These are phyloP conservation scores for Fregata magnificens DNA, from an alignment of 2,113 vertebrate genomes.

Conservation along the genomic window DNA sequence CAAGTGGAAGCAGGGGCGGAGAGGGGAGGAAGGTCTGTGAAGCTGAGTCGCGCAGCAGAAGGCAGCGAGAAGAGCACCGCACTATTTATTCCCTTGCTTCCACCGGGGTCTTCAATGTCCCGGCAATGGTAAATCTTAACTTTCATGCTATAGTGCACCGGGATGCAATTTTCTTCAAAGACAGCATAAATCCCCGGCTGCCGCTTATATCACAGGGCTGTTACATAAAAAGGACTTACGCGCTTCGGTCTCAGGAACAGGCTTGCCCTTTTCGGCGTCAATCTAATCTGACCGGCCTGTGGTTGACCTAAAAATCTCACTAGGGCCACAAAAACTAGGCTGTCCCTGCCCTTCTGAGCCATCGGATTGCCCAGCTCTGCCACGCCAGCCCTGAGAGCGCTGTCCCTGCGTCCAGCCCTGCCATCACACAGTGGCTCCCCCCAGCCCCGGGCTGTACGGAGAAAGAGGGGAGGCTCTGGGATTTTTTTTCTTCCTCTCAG, in stretches of 20 bases:
- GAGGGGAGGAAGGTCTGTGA: constrained; percentile 64
- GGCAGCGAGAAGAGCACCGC: constrained; percentile 38
- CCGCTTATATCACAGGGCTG: constrained; percentile 61
- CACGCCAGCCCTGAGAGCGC: not conserved
- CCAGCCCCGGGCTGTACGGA: fast-evolving
- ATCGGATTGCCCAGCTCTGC: not conserved
- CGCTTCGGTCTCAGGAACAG: not conserved
- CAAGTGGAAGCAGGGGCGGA: constrained; percentile 14
- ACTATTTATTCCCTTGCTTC: constrained; percentile 74
- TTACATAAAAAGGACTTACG: constrained; percentile 71
- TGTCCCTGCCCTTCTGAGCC: constrained; percentile 18
- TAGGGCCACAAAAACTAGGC: not conserved
- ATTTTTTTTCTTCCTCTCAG: not conserved
- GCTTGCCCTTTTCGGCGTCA: not conserved
- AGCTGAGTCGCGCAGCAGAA: constrained; percentile 41
- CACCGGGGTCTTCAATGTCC: constrained; percentile 68
- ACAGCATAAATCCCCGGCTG: constrained; percentile 67
- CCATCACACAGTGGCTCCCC: fast-evolving
- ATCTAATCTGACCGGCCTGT: constrained; percentile 24
- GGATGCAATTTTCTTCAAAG: constrained; percentile 82
- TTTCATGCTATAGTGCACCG: constrained; percentile 74
- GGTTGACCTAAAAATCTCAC: constrained; percentile 45
- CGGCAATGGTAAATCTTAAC: constrained; percentile 76
- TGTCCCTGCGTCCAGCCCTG: not conserved
- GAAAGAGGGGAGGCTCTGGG: not conserved